These are phyloP conservation scores for Colletes latitarsis DNA, from an alignment of 1,140 invertebrate species.

Conservation along the genomic window DNA sequence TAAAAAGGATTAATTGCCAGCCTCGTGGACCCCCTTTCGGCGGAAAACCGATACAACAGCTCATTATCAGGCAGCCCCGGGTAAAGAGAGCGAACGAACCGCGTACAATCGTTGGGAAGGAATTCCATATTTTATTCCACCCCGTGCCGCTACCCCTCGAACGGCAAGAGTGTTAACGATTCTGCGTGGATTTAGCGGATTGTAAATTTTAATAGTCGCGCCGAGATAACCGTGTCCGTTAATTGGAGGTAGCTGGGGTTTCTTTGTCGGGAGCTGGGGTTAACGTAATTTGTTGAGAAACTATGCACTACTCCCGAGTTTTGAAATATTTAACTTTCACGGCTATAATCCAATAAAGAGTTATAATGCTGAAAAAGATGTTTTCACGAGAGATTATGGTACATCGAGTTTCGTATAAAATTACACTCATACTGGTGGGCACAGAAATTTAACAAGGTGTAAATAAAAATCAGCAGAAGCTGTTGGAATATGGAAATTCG, in stretches of 20 bases:
- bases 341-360: not conserved
- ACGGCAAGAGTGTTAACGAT: slow-evolving; percentile 22
- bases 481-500: too few relatives aligned
- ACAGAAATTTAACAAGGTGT: too few relatives aligned
- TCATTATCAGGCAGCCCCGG: slow-evolving; percentile 45
- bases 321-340: slow-evolving; percentile 2
- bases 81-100: slow-evolving; percentile 13
- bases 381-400: too few relatives aligned
- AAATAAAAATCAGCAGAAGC: too few relatives aligned
- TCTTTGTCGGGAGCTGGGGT: not conserved
- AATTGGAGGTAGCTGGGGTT: not conserved
- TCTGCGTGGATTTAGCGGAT: not conserved
- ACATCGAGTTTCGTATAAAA: too few relatives aligned
- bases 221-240: not conserved
- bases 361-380: too few relatives aligned
- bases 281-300: slow-evolving; percentile 3
- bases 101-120: slow-evolving; percentile 9
- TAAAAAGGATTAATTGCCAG: slow-evolving; percentile 61
- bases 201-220: slow-evolving; percentile 32
- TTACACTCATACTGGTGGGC: too few relatives aligned
- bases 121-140: slow-evolving; percentile 38
- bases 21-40: slow-evolving; percentile 15
- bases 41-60: slow-evolving; percentile 51
- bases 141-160: not conserved
- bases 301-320: slow-evolving; percentile 8